Conservation (phyloP, 1,140 invertebrate species). For the Leptinotarsa lineolata region DNA sequence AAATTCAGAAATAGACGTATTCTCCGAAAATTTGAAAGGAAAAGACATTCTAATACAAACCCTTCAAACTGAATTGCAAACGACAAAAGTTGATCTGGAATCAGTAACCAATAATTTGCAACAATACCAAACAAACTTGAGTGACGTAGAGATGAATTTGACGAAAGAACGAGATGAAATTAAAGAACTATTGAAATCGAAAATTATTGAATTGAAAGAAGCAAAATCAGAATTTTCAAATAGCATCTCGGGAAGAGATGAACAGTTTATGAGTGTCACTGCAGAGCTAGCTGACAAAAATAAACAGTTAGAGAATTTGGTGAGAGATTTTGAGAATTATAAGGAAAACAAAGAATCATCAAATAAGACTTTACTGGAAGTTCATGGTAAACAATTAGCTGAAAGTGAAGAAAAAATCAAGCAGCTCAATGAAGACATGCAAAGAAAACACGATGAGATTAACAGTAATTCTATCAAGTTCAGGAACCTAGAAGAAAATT, state of each 20-base stretch:
- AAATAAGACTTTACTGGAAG: slow-evolving; percentile 24
- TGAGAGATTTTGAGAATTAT: slow-evolving; percentile 15
- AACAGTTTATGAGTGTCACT: slow-evolving; percentile 21
- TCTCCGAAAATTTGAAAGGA: slow-evolving; percentile 21
- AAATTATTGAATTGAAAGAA: slow-evolving; percentile 59
- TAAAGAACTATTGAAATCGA: slow-evolving; percentile 51
- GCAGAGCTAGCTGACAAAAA: slow-evolving; percentile 25
- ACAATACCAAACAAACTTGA: slow-evolving; percentile 39
- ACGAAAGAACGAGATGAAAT: slow-evolving; percentile 43
- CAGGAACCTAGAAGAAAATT: background rate
- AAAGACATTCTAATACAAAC: slow-evolving; percentile 34
- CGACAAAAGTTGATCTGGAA: slow-evolving; percentile 56
- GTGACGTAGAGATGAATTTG: slow-evolving; percentile 39
- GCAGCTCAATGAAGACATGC: slow-evolving; percentile 56
- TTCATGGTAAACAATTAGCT: slow-evolving; percentile 31
- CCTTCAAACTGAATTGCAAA: slow-evolving; percentile 41
- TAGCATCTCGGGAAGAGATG: slow-evolving; percentile 16
- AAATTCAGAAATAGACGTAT: slow-evolving; percentile 18
- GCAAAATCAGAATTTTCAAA: slow-evolving; percentile 53
- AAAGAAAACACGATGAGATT: slow-evolving; percentile 54
- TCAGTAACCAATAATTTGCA: slow-evolving; percentile 52
- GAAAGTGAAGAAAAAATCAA: slow-evolving; percentile 58
- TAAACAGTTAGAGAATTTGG: slow-evolving; percentile 12
- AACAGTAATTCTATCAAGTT: background rate
- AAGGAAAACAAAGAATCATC: slow-evolving; percentile 23